Evolutionary conservation across 2,888 invertebrate species (phyloP), one percentile per base, ranked within the genome.

Genomic region (Steinernema hermaphroditum): DNA sequence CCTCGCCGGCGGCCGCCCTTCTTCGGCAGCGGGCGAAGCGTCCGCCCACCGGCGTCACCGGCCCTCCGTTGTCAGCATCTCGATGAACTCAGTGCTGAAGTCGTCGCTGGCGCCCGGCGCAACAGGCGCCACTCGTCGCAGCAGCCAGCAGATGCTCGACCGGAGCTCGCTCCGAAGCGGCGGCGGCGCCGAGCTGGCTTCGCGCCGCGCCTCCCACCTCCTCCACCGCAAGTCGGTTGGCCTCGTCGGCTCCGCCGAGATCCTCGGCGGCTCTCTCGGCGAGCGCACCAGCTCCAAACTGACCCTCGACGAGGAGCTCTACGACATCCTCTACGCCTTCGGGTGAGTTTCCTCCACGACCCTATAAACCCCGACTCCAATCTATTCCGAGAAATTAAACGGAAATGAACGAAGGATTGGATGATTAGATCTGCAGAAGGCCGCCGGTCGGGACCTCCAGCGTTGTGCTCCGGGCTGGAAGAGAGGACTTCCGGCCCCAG

Each of bases 281-380:
- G 80, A 80, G n/a, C 70, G 75, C 19, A 72, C 77, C 12, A 69
- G 72, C 37, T 83, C 83, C 29, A 85, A 85, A 72, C 69, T 85
- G 22, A 85, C 85, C 1, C 74, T 85, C 22, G 85, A 85, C 54
- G 85, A 85, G 72, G 85, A 85, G 68, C 77, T 85, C 14, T 83
- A 82, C 57, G 85, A 85, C 74, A 83, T 85, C 68, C 77, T 85
- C 16, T 82, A 75, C 62, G 75, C 75, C 2, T 75, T 75, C 57
- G 70, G 62, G 75, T 75, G 27, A 43, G 75, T 75, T 32, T n/a
- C 24, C 37, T 73, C 46, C 32, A 2, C 24, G 32, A 2, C 29
- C 49, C 8, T 37, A 37, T 46, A 46, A 2, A 46, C 46, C 16
- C 19, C 19, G 14, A 46, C 19, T 46, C 19, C 46, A n/a, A n/a